phyloP scores from a whole-genome alignment of 2,888 invertebrate species.

The Pelosia muscerda region DNA sequence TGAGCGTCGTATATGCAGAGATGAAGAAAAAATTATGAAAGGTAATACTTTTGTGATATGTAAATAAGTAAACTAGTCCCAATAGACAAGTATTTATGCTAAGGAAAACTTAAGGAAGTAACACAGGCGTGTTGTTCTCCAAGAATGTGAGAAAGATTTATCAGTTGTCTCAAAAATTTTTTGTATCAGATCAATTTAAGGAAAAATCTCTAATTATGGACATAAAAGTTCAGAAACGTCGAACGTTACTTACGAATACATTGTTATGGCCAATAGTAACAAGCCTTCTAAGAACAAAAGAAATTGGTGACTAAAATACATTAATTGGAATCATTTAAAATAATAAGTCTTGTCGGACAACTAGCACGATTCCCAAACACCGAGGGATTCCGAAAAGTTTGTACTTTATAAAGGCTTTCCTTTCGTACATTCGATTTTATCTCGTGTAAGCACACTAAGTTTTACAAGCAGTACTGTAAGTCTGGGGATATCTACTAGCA shows the following conservation, averaged over 20 bases:
- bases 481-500: constrained; percentile 63
- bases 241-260: too few relatives aligned
- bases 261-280: not conserved
- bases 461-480: constrained; percentile 62
- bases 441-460: constrained; percentile 57
- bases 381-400: constrained; percentile 16
- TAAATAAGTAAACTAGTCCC: not conserved
- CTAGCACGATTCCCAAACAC: constrained; percentile 21
- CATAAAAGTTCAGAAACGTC: too few relatives aligned
- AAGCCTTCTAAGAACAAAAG: not conserved
- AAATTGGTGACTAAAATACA: not conserved
- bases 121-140: too few relatives aligned
- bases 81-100: too few relatives aligned
- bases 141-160: too few relatives aligned
- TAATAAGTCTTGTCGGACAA: not conserved
- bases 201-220: too few relatives aligned
- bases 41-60: constrained; percentile 56
- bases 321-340: not conserved
- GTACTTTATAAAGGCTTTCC: constrained; percentile 21
- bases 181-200: not conserved
- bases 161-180: not conserved
- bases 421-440: constrained; percentile 49
- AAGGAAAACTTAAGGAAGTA: not conserved
- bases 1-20: constrained; percentile 62
- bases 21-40: constrained; percentile 82